Conservation (phyloP, 2,797 vertebrate species). For the Pteropus rufus region DNA sequence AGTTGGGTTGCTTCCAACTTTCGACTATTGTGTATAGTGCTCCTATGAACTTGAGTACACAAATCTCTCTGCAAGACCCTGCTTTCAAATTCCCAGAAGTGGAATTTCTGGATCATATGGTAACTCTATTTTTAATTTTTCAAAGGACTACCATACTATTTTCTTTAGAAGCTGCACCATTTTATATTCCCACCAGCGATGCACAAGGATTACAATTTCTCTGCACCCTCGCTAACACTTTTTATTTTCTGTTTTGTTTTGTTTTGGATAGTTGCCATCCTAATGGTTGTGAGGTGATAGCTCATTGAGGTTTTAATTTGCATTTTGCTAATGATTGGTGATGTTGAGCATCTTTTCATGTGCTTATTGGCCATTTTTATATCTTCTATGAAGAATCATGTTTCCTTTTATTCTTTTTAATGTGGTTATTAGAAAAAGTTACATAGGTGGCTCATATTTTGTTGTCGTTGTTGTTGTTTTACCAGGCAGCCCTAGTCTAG, state of each 20-base stretch:
- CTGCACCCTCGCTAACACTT: not conserved
- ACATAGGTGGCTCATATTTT: not conserved
- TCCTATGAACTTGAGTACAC: not conserved
- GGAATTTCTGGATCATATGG: not conserved
- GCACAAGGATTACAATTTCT: not conserved
- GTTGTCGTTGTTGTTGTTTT: not conserved
- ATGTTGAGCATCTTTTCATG: not conserved
- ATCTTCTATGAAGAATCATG: not conserved
- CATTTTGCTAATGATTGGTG: not conserved
- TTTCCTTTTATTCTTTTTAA: not conserved
- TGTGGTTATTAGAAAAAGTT: not conserved
- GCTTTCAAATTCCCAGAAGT: not conserved
- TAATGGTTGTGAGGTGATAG: not conserved
- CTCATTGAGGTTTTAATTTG: not conserved
- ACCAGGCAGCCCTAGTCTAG: not conserved
- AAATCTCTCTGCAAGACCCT: not conserved
- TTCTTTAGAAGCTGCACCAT: not conserved
- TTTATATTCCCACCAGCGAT: not conserved
- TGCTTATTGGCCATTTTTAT: not conserved
- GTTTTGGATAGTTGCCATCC: not conserved
- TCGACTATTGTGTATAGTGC: not conserved
- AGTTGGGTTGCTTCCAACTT: not conserved
- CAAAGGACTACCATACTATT: not conserved
- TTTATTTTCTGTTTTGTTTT: not conserved
- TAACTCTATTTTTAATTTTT: not conserved